Base-by-base conservation (phyloP, 2,888 invertebrate species). In the Craniophora ligustri region DNA sequence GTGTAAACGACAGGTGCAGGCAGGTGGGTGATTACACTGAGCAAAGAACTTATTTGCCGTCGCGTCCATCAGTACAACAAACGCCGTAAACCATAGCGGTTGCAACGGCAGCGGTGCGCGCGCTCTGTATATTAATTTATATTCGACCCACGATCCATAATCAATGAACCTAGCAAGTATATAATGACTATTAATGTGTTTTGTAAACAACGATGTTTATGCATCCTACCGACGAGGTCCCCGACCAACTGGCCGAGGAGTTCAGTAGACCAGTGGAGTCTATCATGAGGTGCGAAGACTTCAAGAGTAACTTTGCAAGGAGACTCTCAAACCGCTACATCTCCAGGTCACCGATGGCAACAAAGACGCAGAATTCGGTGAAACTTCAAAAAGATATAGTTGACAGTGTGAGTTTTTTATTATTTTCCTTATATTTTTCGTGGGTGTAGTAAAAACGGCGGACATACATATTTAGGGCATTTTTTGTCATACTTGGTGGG, bases 221-320 rank as follows among this genome's bases (percentile, higher is more conserved):
- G 75, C 81, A 83, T 67, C 70, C 79, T 35, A 61, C 75, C 62
- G 79, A 85, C 4, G 59, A 69, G 55, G 53, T 70, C 48, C 72
- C 73, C 34, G 77, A 66, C 40, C 75, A 75, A 39, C 66, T 76
- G 62, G 87, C 83, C 51, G 87, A 87, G 44, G 90, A 86, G 76
- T 92, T 91, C 64, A 85, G 84, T 59, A 85, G 80, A 67, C 89
- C 93, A 38, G 91, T 92, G 42, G 92, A 93, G 80, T 88, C 91
- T 13, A 91, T 93, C 60, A 93, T 93, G 92, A 84, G 86, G 72
- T 92, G 91, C 75, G 91, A 92, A 65, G 91, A 93, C 72, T 93
- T 93, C 68, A 93, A 93, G 64, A 93, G 92, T 64, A 92, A 92
- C 76, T 93, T 93, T 61, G 92, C 92, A 1, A 86, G 92, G 72